Evolutionary conservation across 2,888 invertebrate species (phyloP), one percentile per base, ranked within the genome.

Genomic region (Nomada fucata): DNA sequence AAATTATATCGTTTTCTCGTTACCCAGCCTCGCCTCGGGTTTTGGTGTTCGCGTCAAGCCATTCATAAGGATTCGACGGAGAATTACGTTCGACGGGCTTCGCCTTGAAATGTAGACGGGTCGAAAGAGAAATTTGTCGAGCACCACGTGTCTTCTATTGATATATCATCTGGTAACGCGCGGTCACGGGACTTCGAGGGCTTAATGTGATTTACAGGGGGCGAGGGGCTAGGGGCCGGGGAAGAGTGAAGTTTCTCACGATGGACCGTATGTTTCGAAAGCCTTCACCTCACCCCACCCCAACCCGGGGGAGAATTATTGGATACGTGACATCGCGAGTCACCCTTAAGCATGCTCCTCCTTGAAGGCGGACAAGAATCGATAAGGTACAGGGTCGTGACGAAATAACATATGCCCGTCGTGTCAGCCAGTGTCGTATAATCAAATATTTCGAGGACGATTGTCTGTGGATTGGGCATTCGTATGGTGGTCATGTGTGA

Each of bases 141-240:
- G 67, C n/a, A 63, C 20, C 80, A 67, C 79, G 80, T 72, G 77
- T 72, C 65, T 76, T 69, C 57, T 59, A 78, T 76, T 83, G 88
- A 88, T 88, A 86, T 84, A 88, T 88, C 71, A 86, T 75, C 67
- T 71, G 59, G 87, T 84, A 83, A 84, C 83, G 74, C 82, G 85
- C 81, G 85, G 85, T 83, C 83, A 78, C 71, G 67, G 74, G 84
- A 80, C 86, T 85, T 79, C 29, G 78, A 78, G 79, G 81, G 88
- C 88, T 89, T 89, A 89, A 88, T 85, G 88, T 89, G 86, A 89
- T 89, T 89, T 89, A 89, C 84, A 82, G 85, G 72, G 74, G 36
- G 36, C 9, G 36, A 36, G 7, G 36, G 5, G 36, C n/a, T n/a
- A n/a, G n/a, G n/a, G n/a, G n/a, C n/a, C 36, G 47, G 47, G 47